Evolutionary conservation across 2,888 invertebrate species (phyloP).

Genomic region (Cenopis cana): DNA sequence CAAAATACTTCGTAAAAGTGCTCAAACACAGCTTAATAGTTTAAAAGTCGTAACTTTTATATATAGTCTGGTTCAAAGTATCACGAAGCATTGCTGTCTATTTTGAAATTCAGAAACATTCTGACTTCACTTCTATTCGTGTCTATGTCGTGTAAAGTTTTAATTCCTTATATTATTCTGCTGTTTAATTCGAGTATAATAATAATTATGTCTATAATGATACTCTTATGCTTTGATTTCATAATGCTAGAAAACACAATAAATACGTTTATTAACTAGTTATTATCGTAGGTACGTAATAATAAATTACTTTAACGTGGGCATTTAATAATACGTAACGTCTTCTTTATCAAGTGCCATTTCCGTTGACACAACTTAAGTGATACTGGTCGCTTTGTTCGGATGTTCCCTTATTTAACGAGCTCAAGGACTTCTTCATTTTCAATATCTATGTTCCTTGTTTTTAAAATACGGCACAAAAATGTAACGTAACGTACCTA

Average conservation of each 20-base stretch:
- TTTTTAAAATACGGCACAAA: not conserved
- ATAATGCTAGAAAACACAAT: too few species aligned
- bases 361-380: too few species aligned
- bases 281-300: too few species aligned
- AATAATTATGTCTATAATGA: too few species aligned
- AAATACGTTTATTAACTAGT: too few species aligned
- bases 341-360: too few species aligned
- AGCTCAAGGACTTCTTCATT: too few species aligned
- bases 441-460: not conserved
- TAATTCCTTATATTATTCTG: not conserved
- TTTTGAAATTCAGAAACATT: not conserved
- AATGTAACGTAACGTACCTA: not conserved
- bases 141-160: not conserved
- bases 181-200: not conserved
- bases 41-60: not conserved
- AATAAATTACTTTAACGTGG: too few species aligned
- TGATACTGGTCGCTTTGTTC: too few species aligned
- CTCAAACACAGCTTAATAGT: slow-evolving; percentile 19
- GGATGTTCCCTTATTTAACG: too few species aligned
- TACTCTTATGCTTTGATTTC: too few species aligned
- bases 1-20: slow-evolving; percentile 29
- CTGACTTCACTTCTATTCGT: not conserved
- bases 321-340: too few species aligned
- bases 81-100: not conserved
- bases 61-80: slow-evolving; percentile 9